Base-by-base conservation (phyloP, 2,888 invertebrate genomes). In the Synergus japonicus region DNA sequence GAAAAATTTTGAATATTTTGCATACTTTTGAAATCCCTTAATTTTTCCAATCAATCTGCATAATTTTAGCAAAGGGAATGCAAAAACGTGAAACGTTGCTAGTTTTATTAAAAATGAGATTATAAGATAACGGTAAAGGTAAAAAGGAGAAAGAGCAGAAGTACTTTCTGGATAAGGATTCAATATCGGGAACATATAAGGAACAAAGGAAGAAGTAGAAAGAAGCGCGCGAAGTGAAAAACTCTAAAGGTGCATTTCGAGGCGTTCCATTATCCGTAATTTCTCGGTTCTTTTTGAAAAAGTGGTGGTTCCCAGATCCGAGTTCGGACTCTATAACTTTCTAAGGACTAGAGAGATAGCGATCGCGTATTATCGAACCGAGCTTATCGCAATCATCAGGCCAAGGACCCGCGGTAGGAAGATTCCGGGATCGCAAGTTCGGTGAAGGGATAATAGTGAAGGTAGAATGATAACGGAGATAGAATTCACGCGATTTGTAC, bases 391-490 rank as follows among this genome's bases (percentile, higher is more conserved):
- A 84, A 85, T 86, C 85, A 86, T 86, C 86, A 77, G 80, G 78
- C 44, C 76, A 67, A 54, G 63, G 60, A 63, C 22, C 22, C 54
- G 78, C 49, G 76, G 13, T 60, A 37, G 12, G 29, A 12, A 18
- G 22, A 54, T 49, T 54, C 54, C 69, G 22, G n/a, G 29, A 37
- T 54, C 18, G 78, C 49, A 79, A 54, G 81, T 78, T 78, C 80
- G 84, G 84, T 86, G 87, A 87, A 87, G 85, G 85, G 81, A 85
- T 82, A 85, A 85, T 84, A 83, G 86, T 76, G 87, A 87, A 87
- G 85, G 85, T 80, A 85, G 82, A 85, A 85, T 84, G 83, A 85
- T 76, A 44, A 44, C 64, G 63, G 43, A 76, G 84, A 84, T 85
- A 86, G 85, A 85, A 87, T 87, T 87, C 87, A 82, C 86, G 83